Evolutionary conservation across 2,888 invertebrate species (phyloP).

Genomic region (Eupithecia inturbata): DNA sequence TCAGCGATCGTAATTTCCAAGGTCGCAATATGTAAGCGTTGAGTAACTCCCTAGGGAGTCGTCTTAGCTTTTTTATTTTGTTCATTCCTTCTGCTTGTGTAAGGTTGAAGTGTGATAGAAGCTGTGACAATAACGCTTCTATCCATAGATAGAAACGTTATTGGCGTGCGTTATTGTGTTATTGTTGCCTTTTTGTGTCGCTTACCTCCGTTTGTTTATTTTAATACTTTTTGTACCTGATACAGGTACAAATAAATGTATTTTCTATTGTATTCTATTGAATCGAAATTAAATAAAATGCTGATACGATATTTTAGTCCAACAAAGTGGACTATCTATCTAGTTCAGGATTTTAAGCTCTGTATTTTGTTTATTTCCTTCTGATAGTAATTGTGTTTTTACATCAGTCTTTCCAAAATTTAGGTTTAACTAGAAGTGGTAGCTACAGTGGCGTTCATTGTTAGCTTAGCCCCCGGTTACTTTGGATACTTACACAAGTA

Average conservation of each 20-base stretch:
- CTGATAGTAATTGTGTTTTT: neutral
- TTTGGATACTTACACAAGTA: too few relatives aligned
- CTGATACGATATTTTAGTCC: neutral
- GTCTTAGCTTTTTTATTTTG: neutral
- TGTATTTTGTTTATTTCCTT: neutral
- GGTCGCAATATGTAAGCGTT: neutral
- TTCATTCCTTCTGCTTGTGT: neutral
- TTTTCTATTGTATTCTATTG: too few relatives aligned
- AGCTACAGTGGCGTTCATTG: too few relatives aligned
- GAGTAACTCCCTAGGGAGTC: neutral
- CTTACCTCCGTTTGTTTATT: too few relatives aligned
- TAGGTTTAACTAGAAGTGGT: neutral
- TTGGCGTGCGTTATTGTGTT: too few relatives aligned
- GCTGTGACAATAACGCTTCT: too few relatives aligned
- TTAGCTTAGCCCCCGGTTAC: too few relatives aligned
- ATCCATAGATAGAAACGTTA: neutral
- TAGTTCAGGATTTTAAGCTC: too few relatives aligned
- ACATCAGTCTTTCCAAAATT: neutral
- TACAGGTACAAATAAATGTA: too few relatives aligned
- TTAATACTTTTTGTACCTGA: too few relatives aligned
- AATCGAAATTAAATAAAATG: neutral
- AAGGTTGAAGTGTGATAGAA: too few relatives aligned
- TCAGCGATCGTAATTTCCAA: neutral
- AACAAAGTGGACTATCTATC: neutral
- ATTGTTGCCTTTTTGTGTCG: too few relatives aligned